Conservation (phyloP, 2,113 vertebrate species). For the Passer domesticus region DNA sequence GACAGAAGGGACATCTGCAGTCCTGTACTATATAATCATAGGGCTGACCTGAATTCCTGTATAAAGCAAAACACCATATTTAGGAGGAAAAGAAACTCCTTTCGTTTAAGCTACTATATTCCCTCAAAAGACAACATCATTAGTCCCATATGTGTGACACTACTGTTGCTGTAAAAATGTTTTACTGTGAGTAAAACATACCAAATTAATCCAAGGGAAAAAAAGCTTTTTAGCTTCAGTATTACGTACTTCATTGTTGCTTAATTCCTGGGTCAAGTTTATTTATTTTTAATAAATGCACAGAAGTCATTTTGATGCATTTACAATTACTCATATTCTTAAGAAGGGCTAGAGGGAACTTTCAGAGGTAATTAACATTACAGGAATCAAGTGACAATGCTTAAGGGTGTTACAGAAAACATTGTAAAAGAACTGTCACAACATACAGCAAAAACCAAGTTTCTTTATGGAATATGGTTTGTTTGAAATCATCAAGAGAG, state of each 20-base stretch:
- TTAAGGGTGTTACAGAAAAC: neutral
- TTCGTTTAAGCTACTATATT: neutral
- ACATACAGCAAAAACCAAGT: neutral
- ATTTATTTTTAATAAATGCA: slow-evolving; percentile 30
- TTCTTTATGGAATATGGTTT: neutral
- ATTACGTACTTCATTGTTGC: neutral
- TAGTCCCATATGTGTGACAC: neutral
- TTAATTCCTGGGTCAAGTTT: slow-evolving; percentile 18
- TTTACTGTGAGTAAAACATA: neutral
- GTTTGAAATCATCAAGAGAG: neutral
- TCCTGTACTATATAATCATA: neutral
- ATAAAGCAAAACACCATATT: neutral
- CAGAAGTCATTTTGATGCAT: neutral
- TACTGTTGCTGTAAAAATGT: neutral
- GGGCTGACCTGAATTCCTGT: neutral
- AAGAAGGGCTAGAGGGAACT: neutral
- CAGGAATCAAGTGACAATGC: neutral
- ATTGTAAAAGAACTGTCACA: neutral
- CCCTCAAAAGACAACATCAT: neutral
- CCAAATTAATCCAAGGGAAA: neutral
- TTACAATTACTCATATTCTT: neutral
- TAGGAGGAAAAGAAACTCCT: neutral
- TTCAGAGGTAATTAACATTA: neutral
- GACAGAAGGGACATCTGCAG: neutral
- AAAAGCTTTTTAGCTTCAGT: neutral